These are phyloP conservation scores for Dryoscopus gambensis DNA, from an alignment of 2,113 vertebrate species.

Conservation along the genomic window DNA sequence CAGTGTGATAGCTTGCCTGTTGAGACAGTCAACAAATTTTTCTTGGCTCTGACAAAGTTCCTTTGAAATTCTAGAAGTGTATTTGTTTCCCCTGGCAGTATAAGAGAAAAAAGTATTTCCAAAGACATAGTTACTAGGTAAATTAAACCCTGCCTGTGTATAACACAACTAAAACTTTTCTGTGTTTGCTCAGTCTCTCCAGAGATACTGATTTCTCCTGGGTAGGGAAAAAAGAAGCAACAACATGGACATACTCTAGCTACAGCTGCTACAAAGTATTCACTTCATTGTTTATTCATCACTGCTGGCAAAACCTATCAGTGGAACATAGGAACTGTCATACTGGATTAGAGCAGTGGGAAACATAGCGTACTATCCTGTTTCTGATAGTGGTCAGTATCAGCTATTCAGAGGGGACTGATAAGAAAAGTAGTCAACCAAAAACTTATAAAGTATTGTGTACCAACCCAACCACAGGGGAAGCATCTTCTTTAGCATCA, in stretches of 20 bases:
- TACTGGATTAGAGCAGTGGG: constrained; percentile 22
- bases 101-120: neutral
- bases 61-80: constrained; percentile 20
- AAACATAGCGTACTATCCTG: neutral
- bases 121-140: neutral
- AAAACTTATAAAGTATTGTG: neutral
- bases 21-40: neutral
- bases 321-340: constrained; percentile 37
- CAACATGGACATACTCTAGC: neutral
- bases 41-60: neutral
- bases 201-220: constrained; percentile 10
- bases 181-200: constrained; percentile 4
- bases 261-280: constrained; percentile 33
- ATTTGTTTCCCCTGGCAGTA: constrained; percentile 7
- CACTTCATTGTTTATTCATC: constrained; percentile 52
- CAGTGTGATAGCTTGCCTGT: neutral
- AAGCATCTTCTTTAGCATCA: neutral
- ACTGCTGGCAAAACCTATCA: constrained; percentile 30
- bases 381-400: constrained; percentile 35
- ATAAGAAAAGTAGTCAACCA: neutral
- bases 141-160: neutral
- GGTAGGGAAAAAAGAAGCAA: constrained; percentile 1
- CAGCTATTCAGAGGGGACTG: neutral
- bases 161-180: constrained; percentile 10
- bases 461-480: neutral